Evolutionary conservation across 1,140 invertebrate species (phyloP).

Genomic region (Anadara kagoshimensis): DNA sequence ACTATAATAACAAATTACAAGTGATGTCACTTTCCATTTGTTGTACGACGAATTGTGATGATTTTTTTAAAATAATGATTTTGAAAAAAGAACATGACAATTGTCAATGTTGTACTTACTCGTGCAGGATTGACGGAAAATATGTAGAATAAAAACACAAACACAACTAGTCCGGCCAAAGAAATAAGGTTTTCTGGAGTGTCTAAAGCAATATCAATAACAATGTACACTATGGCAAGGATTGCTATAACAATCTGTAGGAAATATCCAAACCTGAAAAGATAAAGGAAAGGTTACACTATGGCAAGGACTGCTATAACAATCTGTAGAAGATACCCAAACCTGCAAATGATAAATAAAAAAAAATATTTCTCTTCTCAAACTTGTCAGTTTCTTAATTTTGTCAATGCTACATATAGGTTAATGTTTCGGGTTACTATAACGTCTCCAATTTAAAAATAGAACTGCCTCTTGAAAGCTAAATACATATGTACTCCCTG

Average conservation of each 20-base stretch:
- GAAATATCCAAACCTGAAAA: constrained; percentile 18
- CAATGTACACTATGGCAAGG: constrained; percentile 48
- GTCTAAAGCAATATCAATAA: constrained; percentile 56
- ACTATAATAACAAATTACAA: not conserved
- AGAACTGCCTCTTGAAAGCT: too few relatives aligned
- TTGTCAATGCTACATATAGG: too few relatives aligned
- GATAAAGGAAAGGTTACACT: not conserved
- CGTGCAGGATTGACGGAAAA: constrained; percentile 63
- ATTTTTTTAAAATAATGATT: not conserved
- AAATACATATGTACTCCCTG: too few relatives aligned
- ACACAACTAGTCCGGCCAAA: constrained; percentile 56
- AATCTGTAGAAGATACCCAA: too few relatives aligned
- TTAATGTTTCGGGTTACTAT: too few relatives aligned
- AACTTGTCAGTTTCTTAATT: too few relatives aligned
- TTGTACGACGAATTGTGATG: too few relatives aligned
- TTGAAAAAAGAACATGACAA: not conserved
- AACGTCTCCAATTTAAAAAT: too few relatives aligned
- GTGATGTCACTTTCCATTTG: not conserved
- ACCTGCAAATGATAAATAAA: too few relatives aligned
- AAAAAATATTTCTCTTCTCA: too few relatives aligned
- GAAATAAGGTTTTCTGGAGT: constrained; percentile 63
- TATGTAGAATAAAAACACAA: constrained; percentile 59
- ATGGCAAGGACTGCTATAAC: not conserved
- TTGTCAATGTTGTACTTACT: constrained; percentile 37
- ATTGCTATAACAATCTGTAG: constrained; percentile 41